These are phyloP conservation scores for Cyphomyrmex costatus DNA, from an alignment of 1,140 invertebrate genomes.

Conservation along the genomic window DNA sequence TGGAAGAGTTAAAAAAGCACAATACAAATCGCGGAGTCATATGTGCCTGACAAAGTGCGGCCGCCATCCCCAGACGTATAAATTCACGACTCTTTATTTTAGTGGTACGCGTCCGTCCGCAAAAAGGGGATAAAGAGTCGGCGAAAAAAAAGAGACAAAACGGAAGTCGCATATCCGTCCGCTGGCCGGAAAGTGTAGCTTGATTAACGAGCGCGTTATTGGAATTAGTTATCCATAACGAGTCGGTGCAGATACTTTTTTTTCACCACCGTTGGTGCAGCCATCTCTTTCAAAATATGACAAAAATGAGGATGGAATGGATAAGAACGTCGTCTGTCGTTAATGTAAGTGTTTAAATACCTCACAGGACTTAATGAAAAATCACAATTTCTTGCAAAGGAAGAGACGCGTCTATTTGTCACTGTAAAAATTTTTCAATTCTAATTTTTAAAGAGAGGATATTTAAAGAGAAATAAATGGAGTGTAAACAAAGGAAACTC, in stretches of 20 bases:
- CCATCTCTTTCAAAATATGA: constrained; percentile 39
- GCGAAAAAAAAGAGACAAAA: constrained; percentile 29
- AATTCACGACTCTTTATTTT: constrained; percentile 52
- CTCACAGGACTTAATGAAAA: background rate
- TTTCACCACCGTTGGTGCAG: constrained; percentile 1
- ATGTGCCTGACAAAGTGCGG: constrained; percentile 61
- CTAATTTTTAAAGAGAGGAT: background rate
- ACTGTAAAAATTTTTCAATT: constrained; percentile 14
- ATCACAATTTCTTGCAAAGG: background rate
- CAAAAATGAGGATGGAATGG: constrained; percentile 34
- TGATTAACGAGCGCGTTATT: constrained; percentile 79
- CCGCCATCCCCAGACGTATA: constrained; percentile 60
- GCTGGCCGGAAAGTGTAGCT: constrained; percentile 71
- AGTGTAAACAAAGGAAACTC: background rate
- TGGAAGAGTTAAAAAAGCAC: constrained; percentile 25
- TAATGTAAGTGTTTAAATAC: constrained; percentile 21
- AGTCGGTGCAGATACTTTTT: constrained; percentile 64
- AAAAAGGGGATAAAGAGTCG: constrained; percentile 42
- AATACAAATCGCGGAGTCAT: constrained; percentile 60
- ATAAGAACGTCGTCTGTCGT: constrained; percentile 23
- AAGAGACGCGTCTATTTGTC: constrained; percentile 1
- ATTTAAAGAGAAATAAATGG: background rate
- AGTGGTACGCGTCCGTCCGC: constrained; percentile 27
- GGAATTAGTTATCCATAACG: constrained; percentile 75
- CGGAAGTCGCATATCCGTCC: constrained; percentile 63